These are phyloP conservation scores for Drosophila borealis DNA, from an alignment of 2,888 invertebrate genomes.

Conservation along the genomic window DNA sequence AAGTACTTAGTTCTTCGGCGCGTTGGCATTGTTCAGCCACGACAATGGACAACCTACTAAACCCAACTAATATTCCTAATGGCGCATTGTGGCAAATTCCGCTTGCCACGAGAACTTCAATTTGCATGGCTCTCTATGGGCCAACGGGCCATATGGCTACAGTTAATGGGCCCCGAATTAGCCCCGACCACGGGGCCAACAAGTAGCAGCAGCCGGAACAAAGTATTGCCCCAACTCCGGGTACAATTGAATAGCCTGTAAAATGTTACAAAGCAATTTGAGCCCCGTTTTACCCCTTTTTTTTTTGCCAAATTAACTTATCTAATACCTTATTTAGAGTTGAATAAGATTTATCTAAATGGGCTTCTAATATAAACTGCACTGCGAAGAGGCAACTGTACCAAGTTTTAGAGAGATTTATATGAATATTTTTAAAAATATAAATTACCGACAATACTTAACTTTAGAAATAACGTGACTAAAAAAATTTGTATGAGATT, in stretches of 20 bases:
- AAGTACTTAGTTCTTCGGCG: conserved; percentile 28
- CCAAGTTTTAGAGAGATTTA: not conserved
- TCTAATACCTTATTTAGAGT: conserved; percentile 18
- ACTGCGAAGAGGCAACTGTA: conserved; percentile 9
- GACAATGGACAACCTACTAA: conserved; percentile 44
- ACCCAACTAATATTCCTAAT: conserved; percentile 50
- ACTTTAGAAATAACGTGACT: no score
- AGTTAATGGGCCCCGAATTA: conserved; percentile 37
- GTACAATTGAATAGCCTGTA: conserved; percentile 2
- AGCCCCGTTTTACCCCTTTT: not conserved
- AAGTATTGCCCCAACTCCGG: conserved; percentile 17
- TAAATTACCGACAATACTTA: no score
- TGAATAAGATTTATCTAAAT: not conserved
- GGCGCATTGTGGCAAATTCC: conserved; percentile 47
- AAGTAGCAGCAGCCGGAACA: conserved; percentile 36
- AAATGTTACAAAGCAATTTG: conserved; percentile 9
- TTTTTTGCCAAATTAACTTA: not conserved
- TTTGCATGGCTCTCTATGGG: conserved; percentile 40
- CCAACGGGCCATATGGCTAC: conserved; percentile 42
- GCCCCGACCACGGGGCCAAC: conserved; percentile 8
- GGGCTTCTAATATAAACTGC: not conserved
- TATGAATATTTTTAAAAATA: no score
- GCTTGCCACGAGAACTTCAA: conserved; percentile 48
- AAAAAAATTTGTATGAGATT: no score
- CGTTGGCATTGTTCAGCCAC: conserved; percentile 42